Percentiles rank a stretch among this genome's conserved stretches.
Evolutionary conservation across 2,888 invertebrate genomes (phyloP).

Genomic region (Drosophila seclusa): DNA sequence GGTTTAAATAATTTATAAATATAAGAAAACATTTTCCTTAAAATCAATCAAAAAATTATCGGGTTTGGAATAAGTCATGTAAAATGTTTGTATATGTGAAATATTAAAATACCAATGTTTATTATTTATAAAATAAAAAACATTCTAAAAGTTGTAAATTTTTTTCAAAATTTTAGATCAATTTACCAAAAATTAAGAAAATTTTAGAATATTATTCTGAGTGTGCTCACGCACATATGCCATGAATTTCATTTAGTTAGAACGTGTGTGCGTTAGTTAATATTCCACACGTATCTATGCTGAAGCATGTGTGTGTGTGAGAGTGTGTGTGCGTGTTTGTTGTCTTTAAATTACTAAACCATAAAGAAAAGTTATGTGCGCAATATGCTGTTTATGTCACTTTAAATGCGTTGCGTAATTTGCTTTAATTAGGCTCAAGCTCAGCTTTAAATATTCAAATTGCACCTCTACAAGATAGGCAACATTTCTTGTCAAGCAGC

Average conservation of each 20-base stretch:
- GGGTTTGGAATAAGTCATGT: neutral
- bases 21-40: neutral
- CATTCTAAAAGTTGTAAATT: neutral
- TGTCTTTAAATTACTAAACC: conserved; percentile 77
- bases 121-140: neutral
- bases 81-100: neutral
- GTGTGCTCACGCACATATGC: conserved; percentile 76
- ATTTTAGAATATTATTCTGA: neutral
- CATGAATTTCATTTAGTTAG: conserved; percentile 78
- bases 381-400: conserved; percentile 65
- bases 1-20: neutral
- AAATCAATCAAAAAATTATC: neutral
- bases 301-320: conserved; percentile 32
- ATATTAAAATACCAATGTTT: neutral
- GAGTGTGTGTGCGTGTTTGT: conserved; percentile 42
- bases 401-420: conserved; percentile 55
- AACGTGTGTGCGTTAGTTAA: conserved; percentile 80
- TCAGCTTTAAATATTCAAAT: conserved; percentile 23
- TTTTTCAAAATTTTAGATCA: neutral
- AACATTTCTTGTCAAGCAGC: conserved; percentile 11
- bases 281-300: conserved; percentile 68
- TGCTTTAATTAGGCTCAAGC: conserved; percentile 59
- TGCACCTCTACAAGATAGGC: conserved; percentile 5
- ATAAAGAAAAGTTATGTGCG: conserved; percentile 65
- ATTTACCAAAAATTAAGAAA: neutral